Percentiles rank a stretch among this genome's conserved stretches.
Conservation (phyloP, 2,797 vertebrate genomes). For the Acanthis flammea region DNA sequence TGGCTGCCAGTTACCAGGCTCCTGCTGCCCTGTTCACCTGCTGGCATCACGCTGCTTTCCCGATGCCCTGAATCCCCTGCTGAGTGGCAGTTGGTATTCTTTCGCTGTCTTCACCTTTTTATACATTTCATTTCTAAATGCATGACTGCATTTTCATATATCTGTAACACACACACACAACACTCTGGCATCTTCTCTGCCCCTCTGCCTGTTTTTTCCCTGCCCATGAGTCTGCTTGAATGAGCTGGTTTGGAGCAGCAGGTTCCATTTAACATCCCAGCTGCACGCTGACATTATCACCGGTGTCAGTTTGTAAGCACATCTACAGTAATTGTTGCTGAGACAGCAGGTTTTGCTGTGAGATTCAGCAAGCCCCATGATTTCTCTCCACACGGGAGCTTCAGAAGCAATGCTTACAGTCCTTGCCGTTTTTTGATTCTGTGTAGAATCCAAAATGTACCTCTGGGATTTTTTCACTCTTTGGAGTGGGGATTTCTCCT, state of each 20-base stretch:
- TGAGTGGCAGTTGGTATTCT: background rate
- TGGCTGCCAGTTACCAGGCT: background rate
- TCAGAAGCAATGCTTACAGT: background rate
- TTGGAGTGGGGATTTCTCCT: background rate
- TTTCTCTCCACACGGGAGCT: background rate
- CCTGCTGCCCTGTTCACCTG: background rate
- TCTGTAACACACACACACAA: no score
- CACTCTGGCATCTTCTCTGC: background rate
- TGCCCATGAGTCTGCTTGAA: background rate
- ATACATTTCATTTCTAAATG: background rate
- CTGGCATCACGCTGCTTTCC: background rate
- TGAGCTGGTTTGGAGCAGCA: slow-evolving; percentile 2
- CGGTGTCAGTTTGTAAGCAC: slow-evolving; percentile 23
- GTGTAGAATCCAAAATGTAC: background rate
- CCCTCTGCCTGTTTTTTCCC: background rate
- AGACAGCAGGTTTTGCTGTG: slow-evolving; percentile 22
- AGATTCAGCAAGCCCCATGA: background rate
- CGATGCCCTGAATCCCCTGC: background rate
- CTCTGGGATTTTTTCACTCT: background rate
- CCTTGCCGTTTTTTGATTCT: background rate
- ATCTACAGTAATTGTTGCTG: slow-evolving; percentile 26
- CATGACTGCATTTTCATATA: background rate
- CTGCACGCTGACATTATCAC: slow-evolving; percentile 22
- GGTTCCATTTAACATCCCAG: slow-evolving; percentile 33
- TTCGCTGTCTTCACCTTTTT: background rate